Percentiles rank a stretch among this genome's conserved stretches.
phyloP scores from a whole-genome alignment of 53 echinoderm and acorn worm genomes.

The Astropecten irregularis region DNA sequence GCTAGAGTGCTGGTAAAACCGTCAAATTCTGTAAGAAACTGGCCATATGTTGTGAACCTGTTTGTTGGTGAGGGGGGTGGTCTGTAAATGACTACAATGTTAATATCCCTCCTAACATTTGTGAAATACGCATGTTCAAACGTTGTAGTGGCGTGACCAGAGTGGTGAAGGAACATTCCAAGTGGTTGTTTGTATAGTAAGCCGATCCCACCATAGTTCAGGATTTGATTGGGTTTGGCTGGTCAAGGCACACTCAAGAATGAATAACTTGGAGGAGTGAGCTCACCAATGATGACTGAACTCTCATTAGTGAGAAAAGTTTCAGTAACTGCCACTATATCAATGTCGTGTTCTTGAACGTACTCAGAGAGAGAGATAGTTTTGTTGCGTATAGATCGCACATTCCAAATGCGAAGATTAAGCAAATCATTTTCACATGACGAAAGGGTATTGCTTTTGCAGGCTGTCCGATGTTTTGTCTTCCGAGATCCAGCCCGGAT shows the following conservation, averaged over 20 bases:
- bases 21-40: conserved; percentile 40
- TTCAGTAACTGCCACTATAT: conserved; percentile 43
- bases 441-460: background rate
- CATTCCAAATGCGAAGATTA: conserved; percentile 37
- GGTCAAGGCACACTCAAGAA: conserved; percentile 17
- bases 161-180: background rate
- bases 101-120: background rate
- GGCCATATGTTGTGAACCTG: background rate
- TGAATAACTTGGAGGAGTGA: conserved; percentile 5
- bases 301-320: conserved; percentile 32
- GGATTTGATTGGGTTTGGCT: background rate
- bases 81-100: conserved; percentile 4
- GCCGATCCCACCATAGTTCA: conserved; percentile 36
- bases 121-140: conserved; percentile 37
- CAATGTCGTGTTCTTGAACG: conserved; percentile 7
- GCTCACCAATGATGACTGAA: conserved; percentile 33
- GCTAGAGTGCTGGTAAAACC: background rate
- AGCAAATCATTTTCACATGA: background rate
- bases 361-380: conserved; percentile 22
- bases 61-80: conserved; percentile 27
- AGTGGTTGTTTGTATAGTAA: conserved; percentile 10
- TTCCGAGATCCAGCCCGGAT: conserved; percentile 6
- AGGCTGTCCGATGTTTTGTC: background rate
- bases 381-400: conserved; percentile 46
- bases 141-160: background rate